A percentile compares a stretch with the other conserved stretches of the same genome.
Conservation (phyloP, 1,140 invertebrate genomes). For the Psix sp. region DNA sequence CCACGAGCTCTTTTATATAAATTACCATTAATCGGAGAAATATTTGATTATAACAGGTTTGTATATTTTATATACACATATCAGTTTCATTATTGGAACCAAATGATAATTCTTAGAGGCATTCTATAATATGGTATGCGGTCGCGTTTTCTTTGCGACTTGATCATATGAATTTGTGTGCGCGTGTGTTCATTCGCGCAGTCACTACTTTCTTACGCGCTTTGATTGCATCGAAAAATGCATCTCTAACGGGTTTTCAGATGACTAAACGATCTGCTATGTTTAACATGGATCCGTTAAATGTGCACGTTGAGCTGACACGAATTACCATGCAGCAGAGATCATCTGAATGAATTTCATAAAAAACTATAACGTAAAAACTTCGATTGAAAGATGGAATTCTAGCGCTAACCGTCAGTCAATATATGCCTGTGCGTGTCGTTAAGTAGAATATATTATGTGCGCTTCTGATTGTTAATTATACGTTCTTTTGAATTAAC, state of each 20-base stretch:
- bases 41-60: too few relatives aligned
- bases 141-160: slow-evolving; percentile 44
- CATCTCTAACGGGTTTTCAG: slow-evolving; percentile 37
- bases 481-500: slow-evolving; percentile 29
- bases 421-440: slow-evolving; percentile 4
- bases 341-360: slow-evolving; percentile 18
- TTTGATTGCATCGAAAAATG: slow-evolving; percentile 43
- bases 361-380: slow-evolving; percentile 10
- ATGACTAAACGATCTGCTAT: slow-evolving; percentile 53
- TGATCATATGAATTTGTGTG: neutral
- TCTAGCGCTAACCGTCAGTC: slow-evolving; percentile 17
- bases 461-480: slow-evolving; percentile 38
- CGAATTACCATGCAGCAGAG: slow-evolving; percentile 37
- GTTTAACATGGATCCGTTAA: slow-evolving; percentile 55
- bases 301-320: slow-evolving; percentile 33
- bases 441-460: slow-evolving; percentile 41
- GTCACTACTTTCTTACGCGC: slow-evolving; percentile 4
- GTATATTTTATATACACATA: too few relatives aligned
- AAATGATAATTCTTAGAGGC: slow-evolving; percentile 43
- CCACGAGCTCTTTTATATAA: too few relatives aligned
- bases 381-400: slow-evolving; percentile 25
- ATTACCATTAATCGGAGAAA: too few relatives aligned
- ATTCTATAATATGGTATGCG: slow-evolving; percentile 46
- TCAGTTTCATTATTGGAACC: slow-evolving; percentile 5
- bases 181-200: slow-evolving; percentile 45